Base-by-base conservation (phyloP, 2,888 invertebrate genomes). In the Acrobeloides nanus region DNA sequence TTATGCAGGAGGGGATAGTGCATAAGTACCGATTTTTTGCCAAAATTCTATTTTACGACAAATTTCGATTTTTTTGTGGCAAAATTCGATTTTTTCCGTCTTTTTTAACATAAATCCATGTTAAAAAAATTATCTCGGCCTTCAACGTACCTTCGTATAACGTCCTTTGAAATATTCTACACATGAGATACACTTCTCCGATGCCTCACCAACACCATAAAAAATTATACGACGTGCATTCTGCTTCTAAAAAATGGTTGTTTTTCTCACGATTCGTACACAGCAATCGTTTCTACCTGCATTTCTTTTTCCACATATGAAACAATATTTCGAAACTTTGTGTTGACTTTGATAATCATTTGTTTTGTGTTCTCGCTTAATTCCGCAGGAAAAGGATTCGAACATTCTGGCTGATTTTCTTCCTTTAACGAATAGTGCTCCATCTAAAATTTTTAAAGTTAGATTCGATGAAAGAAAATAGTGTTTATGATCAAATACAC, bases 151-250 rank as follows among this genome's bases (percentile, higher is more conserved):
- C 25, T 12, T 38, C 43, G 31, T 23, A 15, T 38, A 42, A 17
- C 43, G 37, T 21, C 51, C 10, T 29, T 57, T 57, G 38, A 52
- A 55, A 17, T 55, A 54, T 35, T 57, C 57, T n/a, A 55, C 52
- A 32, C 54, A 57, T 8, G 46, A 48, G 23, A 57, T 46, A 39
- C 55, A 55, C 21, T 55, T 55, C 27, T 57, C 57, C 23, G 47
- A 51, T 0, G 50, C 57, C 20, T 48, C 55, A 5, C 57, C 54
- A 25, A 48, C 25, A 20, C 52, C 57, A 24, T 49, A 45, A 34
- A 55, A 57, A 12, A 57, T 55, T 4, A 56, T 21, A 21, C 35
- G 29, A 10, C 52, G 37, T 10, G 24, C 23, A 2, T 17, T 20
- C n/a, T 18, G 8, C 3, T 48, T 35, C 51, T 51, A 43, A 24